These are phyloP conservation scores for Aspidoscelis tigris DNA, from an alignment of 2,113 vertebrate genomes.

Conservation along the genomic window DNA sequence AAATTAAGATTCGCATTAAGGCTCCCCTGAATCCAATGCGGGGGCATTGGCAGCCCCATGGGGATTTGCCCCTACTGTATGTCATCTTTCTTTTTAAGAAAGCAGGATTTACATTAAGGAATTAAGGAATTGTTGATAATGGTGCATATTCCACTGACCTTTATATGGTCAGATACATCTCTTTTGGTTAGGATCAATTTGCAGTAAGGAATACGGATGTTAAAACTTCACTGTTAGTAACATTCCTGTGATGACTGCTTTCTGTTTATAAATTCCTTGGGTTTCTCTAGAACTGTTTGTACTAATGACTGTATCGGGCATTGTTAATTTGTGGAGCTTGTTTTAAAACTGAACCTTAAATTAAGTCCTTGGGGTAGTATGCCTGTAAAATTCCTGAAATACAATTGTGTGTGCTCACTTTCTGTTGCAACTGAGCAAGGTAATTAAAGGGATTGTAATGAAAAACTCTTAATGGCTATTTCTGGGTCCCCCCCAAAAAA, in stretches of 20 bases:
- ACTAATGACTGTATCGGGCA: background rate
- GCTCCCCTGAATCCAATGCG: too few relatives aligned
- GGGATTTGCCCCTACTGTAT: background rate
- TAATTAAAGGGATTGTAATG: background rate
- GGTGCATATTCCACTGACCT: background rate
- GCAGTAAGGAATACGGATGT: background rate
- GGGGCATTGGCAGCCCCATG: too few relatives aligned
- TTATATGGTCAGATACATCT: fast-evolving
- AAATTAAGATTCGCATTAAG: too few relatives aligned
- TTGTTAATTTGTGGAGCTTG: background rate
- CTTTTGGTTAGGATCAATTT: background rate
- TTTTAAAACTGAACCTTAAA: constrained; percentile 29
- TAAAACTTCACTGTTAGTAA: background rate
- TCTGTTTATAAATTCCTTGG: constrained; percentile 38
- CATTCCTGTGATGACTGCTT: background rate
- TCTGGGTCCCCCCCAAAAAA: too few relatives aligned
- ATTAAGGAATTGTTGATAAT: too few relatives aligned
- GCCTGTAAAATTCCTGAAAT: constrained; percentile 54
- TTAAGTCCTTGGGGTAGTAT: constrained; percentile 30
- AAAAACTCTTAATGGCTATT: background rate
- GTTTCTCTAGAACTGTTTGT: constrained; percentile 10
- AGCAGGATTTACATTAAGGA: background rate
- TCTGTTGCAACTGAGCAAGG: background rate
- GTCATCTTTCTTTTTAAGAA: background rate
- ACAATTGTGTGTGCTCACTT: constrained; percentile 9